A percentile compares a stretch with the other conserved stretches of the same genome.
phyloP scores from a whole-genome alignment of 1,140 invertebrate genomes.

The Contarinia nasturtii region DNA sequence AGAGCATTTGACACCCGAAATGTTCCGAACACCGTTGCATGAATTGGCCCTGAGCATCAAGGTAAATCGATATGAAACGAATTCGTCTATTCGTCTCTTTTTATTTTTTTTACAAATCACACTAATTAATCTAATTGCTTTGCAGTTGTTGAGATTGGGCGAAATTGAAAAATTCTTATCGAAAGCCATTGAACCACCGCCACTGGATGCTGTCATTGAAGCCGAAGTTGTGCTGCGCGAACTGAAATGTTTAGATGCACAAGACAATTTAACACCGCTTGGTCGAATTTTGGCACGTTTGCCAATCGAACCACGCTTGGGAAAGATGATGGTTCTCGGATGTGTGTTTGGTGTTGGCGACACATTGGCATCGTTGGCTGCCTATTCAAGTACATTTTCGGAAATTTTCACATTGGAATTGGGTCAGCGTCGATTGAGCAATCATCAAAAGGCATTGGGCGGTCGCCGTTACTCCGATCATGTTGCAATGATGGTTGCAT shows the following conservation, averaged over 20 bases:
- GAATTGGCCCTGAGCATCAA: conserved; percentile 64
- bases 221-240: conserved; percentile 57
- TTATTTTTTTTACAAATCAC: neutral
- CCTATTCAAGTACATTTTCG: conserved; percentile 79
- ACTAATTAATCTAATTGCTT: neutral
- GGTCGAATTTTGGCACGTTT: conserved; percentile 82
- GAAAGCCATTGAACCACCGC: conserved; percentile 86
- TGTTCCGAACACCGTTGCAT: conserved; percentile 87
- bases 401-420: conserved; percentile 65
- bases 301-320: conserved; percentile 79
- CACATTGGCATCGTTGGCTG: conserved; percentile 80
- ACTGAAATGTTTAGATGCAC: conserved; percentile 69
- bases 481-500: conserved; percentile 84
- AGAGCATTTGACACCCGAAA: conserved; percentile 85
- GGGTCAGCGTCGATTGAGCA: conserved; percentile 43
- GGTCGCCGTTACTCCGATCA: conserved; percentile 84
- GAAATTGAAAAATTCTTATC: conserved; percentile 79
- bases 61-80: neutral
- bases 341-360: conserved; percentile 73
- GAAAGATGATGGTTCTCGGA: conserved; percentile 88
- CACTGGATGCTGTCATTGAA: conserved; percentile 82
- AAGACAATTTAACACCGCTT: conserved; percentile 73
- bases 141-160: conserved; percentile 63
- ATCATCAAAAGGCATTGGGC: conserved; percentile 62
- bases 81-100: neutral